Evolutionary conservation across 2,888 invertebrate genomes (phyloP).

Genomic region (Polymixis flavicincta): DNA sequence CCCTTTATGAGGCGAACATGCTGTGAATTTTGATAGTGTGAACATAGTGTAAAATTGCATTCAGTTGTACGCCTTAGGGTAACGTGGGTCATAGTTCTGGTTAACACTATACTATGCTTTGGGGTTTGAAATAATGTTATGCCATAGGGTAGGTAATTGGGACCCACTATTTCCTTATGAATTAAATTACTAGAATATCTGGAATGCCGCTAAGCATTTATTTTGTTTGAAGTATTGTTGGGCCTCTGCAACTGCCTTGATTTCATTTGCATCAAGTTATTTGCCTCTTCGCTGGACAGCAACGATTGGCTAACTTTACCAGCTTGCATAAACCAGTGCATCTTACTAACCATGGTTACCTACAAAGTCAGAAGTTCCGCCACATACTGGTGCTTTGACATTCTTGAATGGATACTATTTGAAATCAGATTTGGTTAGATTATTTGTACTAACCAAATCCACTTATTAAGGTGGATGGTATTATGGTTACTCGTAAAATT

Average conservation of each 20-base stretch:
- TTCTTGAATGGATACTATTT: conserved; percentile 13
- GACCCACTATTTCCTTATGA: not conserved
- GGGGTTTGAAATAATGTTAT: conserved; percentile 25
- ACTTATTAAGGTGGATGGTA: not conserved
- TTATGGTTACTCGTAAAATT: no score
- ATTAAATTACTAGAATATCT: not conserved
- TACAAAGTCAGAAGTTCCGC: conserved; percentile 6
- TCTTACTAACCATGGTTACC: not conserved
- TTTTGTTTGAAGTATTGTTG: not conserved
- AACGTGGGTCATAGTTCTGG: conserved; percentile 58
- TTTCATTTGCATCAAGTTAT: conserved; percentile 5
- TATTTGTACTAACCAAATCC: not conserved
- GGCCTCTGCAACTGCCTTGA: not conserved
- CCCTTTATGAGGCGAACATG: conserved; percentile 78
- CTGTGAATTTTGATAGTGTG: conserved; percentile 85
- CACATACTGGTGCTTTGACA: not conserved
- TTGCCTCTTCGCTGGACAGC: not conserved
- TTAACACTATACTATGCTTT: not conserved
- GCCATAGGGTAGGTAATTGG: conserved; percentile 1
- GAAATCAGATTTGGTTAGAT: not conserved
- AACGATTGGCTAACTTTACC: conserved; percentile 27
- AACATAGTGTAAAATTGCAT: conserved; percentile 84
- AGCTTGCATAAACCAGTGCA: conserved; percentile 11
- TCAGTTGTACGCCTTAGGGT: conserved; percentile 71
- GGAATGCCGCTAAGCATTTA: not conserved